phyloP scores from a whole-genome alignment of 2,888 invertebrate genomes.

The Bombyx huttoni region DNA sequence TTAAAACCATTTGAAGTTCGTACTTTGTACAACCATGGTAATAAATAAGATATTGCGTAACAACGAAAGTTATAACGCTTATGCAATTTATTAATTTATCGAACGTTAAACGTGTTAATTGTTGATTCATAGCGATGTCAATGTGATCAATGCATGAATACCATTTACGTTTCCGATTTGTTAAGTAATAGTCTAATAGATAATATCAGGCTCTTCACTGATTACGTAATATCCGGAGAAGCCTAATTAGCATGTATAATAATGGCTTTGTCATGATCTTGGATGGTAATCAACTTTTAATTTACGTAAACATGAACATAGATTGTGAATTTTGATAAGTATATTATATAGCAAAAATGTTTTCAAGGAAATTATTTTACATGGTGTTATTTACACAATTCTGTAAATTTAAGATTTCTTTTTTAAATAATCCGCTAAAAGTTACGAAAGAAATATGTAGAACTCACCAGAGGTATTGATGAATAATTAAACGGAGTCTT shows the following conservation, averaged over 20 bases:
- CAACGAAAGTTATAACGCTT: constrained; percentile 23
- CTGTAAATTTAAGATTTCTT: no score
- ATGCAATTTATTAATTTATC: constrained; percentile 18
- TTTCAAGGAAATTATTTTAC: no score
- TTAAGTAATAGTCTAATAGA: constrained; percentile 21
- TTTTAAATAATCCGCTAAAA: no score
- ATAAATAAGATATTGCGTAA: constrained; percentile 15
- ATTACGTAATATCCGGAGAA: constrained; percentile 18
- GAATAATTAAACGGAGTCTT: no score
- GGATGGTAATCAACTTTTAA: not conserved
- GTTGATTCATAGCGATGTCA: constrained; percentile 29
- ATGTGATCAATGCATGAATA: constrained; percentile 19
- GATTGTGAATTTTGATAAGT: not conserved
- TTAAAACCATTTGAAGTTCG: not conserved
- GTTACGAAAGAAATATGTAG: no score
- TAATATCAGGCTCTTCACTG: constrained; percentile 7
- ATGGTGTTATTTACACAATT: no score
- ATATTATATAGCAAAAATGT: not conserved
- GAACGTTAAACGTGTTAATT: constrained; percentile 28
- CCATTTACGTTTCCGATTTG: constrained; percentile 15
- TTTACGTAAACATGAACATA: constrained; percentile 6
- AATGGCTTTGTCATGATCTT: constrained; percentile 3
- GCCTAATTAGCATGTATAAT: constrained; percentile 11
- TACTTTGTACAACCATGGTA: constrained; percentile 1
- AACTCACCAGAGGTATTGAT: no score